phyloP scores from a whole-genome alignment of 2,797 vertebrate species.

The Pterois miles region DNA sequence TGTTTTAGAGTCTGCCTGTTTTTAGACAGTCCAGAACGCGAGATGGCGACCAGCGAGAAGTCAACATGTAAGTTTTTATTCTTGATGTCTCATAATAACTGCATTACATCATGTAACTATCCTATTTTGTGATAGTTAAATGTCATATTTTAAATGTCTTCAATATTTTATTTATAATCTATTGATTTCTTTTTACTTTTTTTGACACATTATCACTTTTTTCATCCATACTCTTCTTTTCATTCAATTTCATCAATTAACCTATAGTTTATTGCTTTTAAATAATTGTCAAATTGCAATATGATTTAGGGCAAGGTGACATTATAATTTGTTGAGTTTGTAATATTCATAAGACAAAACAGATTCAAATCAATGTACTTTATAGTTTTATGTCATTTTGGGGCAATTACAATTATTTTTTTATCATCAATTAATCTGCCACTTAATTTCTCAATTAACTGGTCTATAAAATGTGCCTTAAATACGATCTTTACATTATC shows the following conservation, averaged over 20 bases:
- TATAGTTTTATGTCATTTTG: neutral
- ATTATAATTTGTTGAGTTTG: neutral
- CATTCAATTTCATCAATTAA: neutral
- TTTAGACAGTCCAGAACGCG: neutral
- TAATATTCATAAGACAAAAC: neutral
- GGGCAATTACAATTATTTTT: neutral
- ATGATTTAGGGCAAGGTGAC: neutral
- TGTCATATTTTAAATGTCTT: neutral
- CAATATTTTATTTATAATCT: neutral
- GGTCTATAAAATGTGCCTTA: too few relatives aligned
- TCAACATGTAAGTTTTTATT: conserved; percentile 59
- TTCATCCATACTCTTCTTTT: neutral
- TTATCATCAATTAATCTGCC: neutral
- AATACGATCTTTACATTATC: too few relatives aligned
- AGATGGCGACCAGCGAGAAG: conserved; percentile 52
- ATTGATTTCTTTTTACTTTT: neutral
- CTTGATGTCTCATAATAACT: neutral
- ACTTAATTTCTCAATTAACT: too few relatives aligned
- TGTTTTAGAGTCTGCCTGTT: neutral
- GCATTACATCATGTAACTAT: neutral
- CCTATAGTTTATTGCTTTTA: rapidly evolving
- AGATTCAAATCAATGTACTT: neutral
- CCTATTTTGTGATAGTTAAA: neutral
- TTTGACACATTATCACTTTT: neutral
- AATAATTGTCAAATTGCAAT: neutral